Evolutionary conservation across 2,888 invertebrate genomes (phyloP).

Genomic region (Hirudinaria manillensis): DNA sequence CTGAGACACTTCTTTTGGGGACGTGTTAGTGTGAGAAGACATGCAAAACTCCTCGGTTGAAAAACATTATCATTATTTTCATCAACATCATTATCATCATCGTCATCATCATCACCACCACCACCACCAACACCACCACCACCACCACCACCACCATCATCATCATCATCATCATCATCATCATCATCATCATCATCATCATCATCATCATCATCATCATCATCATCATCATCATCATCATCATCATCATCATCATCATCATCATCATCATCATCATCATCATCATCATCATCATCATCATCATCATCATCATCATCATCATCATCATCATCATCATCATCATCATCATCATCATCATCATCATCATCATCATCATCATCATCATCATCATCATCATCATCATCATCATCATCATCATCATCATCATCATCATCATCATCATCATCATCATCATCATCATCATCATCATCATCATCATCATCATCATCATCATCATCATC

Average conservation of each 20-base stretch:
- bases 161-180: constrained; percentile 16
- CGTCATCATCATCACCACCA: constrained; percentile 8
- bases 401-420: constrained; percentile 23
- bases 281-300: constrained; percentile 22
- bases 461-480: constrained; percentile 21
- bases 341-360: constrained; percentile 24
- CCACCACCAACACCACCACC: constrained; percentile 12
- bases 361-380: constrained; percentile 25
- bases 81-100: constrained; percentile 1
- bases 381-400: constrained; percentile 27
- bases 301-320: constrained; percentile 25
- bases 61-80: not conserved
- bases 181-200: constrained; percentile 23
- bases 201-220: constrained; percentile 27
- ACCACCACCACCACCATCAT: not conserved
- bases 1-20: no score
- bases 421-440: constrained; percentile 17
- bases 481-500: constrained; percentile 22
- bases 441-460: constrained; percentile 20
- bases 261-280: constrained; percentile 17
- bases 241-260: constrained; percentile 19
- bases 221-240: constrained; percentile 21
- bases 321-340: constrained; percentile 20
- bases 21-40: no score
- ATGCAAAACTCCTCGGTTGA: no score